Evolutionary conservation across 2,797 vertebrate species (phyloP).

Genomic region (Calcarius lapponicus): DNA sequence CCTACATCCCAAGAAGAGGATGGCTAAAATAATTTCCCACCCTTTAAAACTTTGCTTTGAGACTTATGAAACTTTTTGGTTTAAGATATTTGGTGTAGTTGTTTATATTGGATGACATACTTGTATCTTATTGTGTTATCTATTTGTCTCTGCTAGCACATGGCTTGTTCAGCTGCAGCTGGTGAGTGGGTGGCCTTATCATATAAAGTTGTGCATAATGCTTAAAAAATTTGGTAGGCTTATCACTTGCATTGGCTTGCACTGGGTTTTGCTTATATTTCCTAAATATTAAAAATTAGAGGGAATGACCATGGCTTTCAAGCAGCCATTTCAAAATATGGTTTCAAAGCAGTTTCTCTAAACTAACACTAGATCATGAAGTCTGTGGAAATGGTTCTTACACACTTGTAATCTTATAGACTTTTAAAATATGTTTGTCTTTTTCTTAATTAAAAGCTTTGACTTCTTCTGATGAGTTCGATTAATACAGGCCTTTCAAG

Average conservation of each 20-base stretch:
- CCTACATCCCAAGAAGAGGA: neutral
- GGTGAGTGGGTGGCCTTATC: slow-evolving; percentile 56
- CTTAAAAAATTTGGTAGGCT: neutral
- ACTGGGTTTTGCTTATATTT: neutral
- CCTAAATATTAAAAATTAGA: neutral
- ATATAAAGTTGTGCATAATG: neutral
- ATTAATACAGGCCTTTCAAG: neutral
- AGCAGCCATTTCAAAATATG: neutral
- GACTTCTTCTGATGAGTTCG: neutral
- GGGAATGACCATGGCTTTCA: neutral
- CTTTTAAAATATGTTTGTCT: neutral
- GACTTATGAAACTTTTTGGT: neutral
- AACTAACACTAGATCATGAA: neutral
- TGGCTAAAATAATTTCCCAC: neutral
- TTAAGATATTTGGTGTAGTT: neutral
- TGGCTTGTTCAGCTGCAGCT: slow-evolving; percentile 48
- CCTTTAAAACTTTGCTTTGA: neutral
- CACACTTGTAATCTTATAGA: fast-evolving
- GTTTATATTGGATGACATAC: neutral
- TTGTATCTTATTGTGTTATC: neutral
- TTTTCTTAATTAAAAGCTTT: neutral
- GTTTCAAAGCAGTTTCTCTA: slow-evolving; percentile 5
- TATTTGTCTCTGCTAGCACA: slow-evolving; percentile 38
- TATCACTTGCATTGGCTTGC: neutral
- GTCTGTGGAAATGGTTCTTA: neutral